Conservation (phyloP, 2,113 vertebrate species). For the Vanacampus margaritifer region DNA sequence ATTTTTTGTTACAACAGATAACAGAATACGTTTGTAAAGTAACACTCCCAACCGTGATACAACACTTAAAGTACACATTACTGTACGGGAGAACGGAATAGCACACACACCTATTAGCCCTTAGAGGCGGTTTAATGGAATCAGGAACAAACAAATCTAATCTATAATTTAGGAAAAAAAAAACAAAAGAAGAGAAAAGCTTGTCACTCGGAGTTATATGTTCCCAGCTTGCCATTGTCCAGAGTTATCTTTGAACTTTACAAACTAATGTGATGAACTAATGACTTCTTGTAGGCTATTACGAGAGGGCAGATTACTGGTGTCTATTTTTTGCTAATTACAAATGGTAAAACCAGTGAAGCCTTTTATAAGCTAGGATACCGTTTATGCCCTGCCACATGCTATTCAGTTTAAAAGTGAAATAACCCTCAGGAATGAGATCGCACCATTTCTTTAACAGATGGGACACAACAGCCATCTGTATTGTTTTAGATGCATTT, state of each 20-base stretch:
- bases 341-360: slow-evolving; percentile 70
- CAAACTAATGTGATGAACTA: slow-evolving; percentile 66
- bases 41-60: not conserved
- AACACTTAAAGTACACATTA: not conserved
- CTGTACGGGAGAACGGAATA: not conserved
- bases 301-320: slow-evolving; percentile 61
- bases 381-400: slow-evolving; percentile 68
- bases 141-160: not conserved
- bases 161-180: not conserved
- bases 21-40: not conserved
- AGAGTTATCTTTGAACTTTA: slow-evolving; percentile 65
- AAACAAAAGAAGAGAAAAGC: not conserved
- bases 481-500: slow-evolving; percentile 51
- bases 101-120: not conserved
- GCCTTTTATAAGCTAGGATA: slow-evolving; percentile 68
- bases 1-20: not conserved
- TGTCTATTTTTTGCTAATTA: slow-evolving; percentile 74
- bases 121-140: not conserved
- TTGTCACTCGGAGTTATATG: slow-evolving; percentile 34
- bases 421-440: slow-evolving; percentile 66
- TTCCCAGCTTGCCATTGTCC: slow-evolving; percentile 30
- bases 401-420: slow-evolving; percentile 68
- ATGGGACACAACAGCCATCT: slow-evolving; percentile 60
- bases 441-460: slow-evolving; percentile 71
- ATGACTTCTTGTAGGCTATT: slow-evolving; percentile 64